Evolutionary conservation across 2,888 invertebrate species (phyloP).

Genomic region (Anthophora plumipes): DNA sequence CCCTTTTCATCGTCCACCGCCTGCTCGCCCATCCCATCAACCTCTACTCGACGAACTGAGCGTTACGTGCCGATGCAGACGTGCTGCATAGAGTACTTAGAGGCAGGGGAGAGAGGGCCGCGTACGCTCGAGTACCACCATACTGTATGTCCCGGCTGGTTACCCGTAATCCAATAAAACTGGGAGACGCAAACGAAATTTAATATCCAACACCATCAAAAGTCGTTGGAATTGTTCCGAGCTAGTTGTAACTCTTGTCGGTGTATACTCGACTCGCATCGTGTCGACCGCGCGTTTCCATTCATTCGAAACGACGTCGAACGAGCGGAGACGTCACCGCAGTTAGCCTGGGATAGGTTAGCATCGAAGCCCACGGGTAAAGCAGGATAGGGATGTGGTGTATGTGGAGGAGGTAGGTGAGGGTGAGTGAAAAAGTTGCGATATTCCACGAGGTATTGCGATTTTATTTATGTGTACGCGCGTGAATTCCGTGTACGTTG

Average conservation of each 20-base stretch:
- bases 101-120: conserved; percentile 72
- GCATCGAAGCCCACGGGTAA: too few relatives aligned
- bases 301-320: conserved; percentile 19
- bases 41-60: conserved; percentile 71
- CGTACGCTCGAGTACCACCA: conserved; percentile 69
- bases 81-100: conserved; percentile 73
- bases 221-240: conserved; percentile 82
- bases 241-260: conserved; percentile 77
- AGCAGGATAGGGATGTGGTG: too few relatives aligned
- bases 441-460: conserved; percentile 12
- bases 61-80: conserved; percentile 79
- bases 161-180: conserved; percentile 83
- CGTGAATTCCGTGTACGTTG: conserved; percentile 2
- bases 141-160: conserved; percentile 75
- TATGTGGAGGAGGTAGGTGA: too few relatives aligned
- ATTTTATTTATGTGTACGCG: conserved; percentile 12
- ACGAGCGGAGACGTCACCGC: conserved; percentile 5
- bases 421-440: neutral
- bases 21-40: neutral
- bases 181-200: conserved; percentile 81
- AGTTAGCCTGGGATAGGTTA: neutral
- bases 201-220: conserved; percentile 84
- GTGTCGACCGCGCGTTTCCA: conserved; percentile 9
- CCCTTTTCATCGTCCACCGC: conserved; percentile 24
- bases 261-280: conserved; percentile 43